phyloP scores from a whole-genome alignment of 1,140 invertebrate species.

The Polyergus mexicanus region DNA sequence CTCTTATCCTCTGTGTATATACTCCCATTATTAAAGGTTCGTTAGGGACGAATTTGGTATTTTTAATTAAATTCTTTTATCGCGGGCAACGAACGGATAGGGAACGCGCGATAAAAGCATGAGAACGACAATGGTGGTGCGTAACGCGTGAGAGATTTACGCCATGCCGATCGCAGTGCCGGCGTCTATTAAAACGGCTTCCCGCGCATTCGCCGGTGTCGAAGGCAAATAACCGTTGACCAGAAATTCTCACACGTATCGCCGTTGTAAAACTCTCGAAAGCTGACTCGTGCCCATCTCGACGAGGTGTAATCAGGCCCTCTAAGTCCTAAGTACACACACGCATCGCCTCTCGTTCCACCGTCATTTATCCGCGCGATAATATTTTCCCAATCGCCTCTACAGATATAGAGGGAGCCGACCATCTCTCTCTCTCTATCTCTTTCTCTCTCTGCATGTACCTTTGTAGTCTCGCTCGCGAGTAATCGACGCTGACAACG shows the following conservation, averaged over 20 bases:
- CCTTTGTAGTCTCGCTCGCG: too few species aligned
- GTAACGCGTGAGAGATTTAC: constrained; percentile 55
- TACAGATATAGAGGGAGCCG: too few species aligned
- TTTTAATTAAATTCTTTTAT: constrained; percentile 56
- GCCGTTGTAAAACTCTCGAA: constrained; percentile 55
- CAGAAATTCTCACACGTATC: constrained; percentile 59
- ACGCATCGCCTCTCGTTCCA: constrained; percentile 32
- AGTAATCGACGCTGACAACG: constrained; percentile 33
- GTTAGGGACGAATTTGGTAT: constrained; percentile 31
- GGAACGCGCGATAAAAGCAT: constrained; percentile 31
- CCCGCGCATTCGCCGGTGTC: constrained; percentile 34
- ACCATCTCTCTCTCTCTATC: too few species aligned
- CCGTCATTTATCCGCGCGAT: constrained; percentile 61
- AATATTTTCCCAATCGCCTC: constrained; percentile 52
- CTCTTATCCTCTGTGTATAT: constrained; percentile 12
- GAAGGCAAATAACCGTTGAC: constrained; percentile 55
- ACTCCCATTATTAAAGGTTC: neutral
- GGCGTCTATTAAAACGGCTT: constrained; percentile 61
- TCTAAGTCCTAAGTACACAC: constrained; percentile 58
- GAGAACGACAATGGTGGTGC: neutral
- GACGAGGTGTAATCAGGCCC: constrained; percentile 59
- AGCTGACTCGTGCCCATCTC: constrained; percentile 47
- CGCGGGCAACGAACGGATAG: neutral
- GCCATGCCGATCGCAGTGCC: constrained; percentile 18
- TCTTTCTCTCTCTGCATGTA: too few species aligned